phyloP scores from a whole-genome alignment of 2,888 invertebrate species.

The Lagria hirta region DNA sequence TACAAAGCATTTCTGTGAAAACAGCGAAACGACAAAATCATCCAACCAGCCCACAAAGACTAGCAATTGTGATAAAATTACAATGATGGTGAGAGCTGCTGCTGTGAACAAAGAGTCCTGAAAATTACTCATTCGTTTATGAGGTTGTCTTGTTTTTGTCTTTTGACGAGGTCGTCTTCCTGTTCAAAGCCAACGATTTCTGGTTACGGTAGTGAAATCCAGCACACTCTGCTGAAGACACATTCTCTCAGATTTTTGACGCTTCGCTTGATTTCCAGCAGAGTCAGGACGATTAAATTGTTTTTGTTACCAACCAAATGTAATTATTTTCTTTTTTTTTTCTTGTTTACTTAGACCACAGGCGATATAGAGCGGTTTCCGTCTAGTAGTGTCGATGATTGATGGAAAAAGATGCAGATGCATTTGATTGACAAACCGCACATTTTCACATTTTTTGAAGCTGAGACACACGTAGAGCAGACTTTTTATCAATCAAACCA shows the following conservation, averaged over 20 bases:
- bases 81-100: conserved; percentile 18
- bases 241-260: conserved; percentile 20
- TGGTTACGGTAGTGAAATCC: conserved; percentile 23
- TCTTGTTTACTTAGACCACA: too few relatives aligned
- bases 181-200: conserved; percentile 27
- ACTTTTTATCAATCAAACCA: too few relatives aligned
- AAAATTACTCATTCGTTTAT: conserved; percentile 33
- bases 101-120: conserved; percentile 18
- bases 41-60: conserved; percentile 15
- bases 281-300: conserved; percentile 19
- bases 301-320: conserved; percentile 17
- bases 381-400: too few relatives aligned
- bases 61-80: conserved; percentile 21
- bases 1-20: too few relatives aligned
- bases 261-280: conserved; percentile 19
- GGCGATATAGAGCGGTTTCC: too few relatives aligned
- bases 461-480: too few relatives aligned
- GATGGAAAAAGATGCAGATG: too few relatives aligned
- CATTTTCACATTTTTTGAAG: too few relatives aligned
- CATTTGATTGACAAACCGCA: too few relatives aligned
- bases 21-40: too few relatives aligned
- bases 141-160: conserved; percentile 33
- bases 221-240: conserved; percentile 7
- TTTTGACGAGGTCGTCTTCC: conserved; percentile 26
- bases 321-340: conserved; percentile 16